phyloP scores from a whole-genome alignment of 2,113 vertebrate genomes.

The Lucifuga dentata region DNA sequence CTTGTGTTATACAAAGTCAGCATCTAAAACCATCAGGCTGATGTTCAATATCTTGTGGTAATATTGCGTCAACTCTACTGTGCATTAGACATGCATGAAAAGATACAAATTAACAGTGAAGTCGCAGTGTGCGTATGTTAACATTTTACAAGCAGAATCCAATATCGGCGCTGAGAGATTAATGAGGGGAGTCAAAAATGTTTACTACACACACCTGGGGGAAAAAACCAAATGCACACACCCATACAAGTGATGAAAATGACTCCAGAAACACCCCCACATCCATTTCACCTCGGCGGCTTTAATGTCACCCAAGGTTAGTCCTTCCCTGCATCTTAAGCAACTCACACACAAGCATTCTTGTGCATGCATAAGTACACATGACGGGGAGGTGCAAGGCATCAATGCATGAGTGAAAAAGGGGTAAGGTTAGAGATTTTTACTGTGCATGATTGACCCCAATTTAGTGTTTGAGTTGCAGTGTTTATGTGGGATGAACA shows the following conservation, averaged over 20 bases:
- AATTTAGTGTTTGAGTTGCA: conserved; percentile 42
- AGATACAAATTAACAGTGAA: conserved; percentile 10
- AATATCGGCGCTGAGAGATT: conserved; percentile 29
- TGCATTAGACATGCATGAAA: conserved; percentile 23
- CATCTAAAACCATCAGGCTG: conserved; percentile 30
- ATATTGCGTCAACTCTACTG: conserved; percentile 31
- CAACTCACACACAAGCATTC: conserved; percentile 8
- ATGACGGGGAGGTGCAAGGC: conserved; percentile 18
- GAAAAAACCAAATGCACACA: not conserved
- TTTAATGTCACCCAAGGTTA: conserved; percentile 45
- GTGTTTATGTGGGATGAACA: conserved; percentile 41
- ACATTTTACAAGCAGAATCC: conserved; percentile 21
- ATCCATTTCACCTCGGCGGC: not conserved
- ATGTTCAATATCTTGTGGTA: conserved; percentile 28
- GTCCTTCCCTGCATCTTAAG: not conserved
- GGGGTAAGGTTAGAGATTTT: conserved; percentile 13
- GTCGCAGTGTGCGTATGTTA: conserved; percentile 2
- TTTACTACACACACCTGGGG: not conserved
- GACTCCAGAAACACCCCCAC: too few relatives aligned
- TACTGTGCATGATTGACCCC: conserved; percentile 43
- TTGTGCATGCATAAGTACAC: not conserved
- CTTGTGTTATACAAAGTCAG: conserved; percentile 50
- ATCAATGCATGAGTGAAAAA: conserved; percentile 13
- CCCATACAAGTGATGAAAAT: not conserved
- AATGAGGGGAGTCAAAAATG: conserved; percentile 1